Conservation (phyloP, 2,797 vertebrate species). For the Mergus octosetaceus region DNA sequence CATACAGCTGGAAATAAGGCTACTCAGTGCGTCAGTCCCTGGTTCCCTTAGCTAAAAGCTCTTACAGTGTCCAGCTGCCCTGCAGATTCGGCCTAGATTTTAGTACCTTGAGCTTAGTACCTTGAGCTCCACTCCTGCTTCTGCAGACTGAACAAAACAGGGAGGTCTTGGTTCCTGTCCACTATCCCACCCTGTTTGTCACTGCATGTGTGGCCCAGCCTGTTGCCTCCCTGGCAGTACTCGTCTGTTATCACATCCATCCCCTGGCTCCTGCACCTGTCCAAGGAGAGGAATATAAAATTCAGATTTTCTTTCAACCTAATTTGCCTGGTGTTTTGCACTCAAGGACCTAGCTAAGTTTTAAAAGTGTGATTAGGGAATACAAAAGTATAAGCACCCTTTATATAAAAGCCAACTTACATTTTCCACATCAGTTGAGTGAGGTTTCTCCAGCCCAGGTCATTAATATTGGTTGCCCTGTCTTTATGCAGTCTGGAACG, state of each 20-base stretch:
- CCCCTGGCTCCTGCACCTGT: not conserved
- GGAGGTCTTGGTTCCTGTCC: not conserved
- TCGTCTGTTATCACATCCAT: not conserved
- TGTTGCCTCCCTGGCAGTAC: not conserved
- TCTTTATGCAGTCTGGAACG: not conserved
- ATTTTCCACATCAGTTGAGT: constrained; percentile 53
- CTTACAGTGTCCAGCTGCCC: not conserved
- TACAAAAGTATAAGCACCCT: constrained; percentile 65
- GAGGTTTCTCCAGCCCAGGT: not conserved
- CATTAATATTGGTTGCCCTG: not conserved
- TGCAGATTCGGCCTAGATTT: not conserved
- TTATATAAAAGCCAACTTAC: constrained; percentile 70
- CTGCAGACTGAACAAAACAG: not conserved
- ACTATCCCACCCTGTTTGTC: not conserved
- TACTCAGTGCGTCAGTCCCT: not conserved
- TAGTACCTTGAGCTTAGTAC: not conserved
- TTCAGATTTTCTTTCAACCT: not conserved
- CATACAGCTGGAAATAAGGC: not conserved
- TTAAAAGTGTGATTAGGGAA: constrained; percentile 51
- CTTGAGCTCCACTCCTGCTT: not conserved
- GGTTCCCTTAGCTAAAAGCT: not conserved
- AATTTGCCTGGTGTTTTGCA: not conserved
- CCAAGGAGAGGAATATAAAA: not conserved
- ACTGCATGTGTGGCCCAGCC: fast-evolving
- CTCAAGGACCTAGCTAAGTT: constrained; percentile 61